Percentiles rank a stretch among this genome's conserved stretches.
Conservation (phyloP, 1,140 invertebrate genomes). For the Wiebesia pumilae region DNA sequence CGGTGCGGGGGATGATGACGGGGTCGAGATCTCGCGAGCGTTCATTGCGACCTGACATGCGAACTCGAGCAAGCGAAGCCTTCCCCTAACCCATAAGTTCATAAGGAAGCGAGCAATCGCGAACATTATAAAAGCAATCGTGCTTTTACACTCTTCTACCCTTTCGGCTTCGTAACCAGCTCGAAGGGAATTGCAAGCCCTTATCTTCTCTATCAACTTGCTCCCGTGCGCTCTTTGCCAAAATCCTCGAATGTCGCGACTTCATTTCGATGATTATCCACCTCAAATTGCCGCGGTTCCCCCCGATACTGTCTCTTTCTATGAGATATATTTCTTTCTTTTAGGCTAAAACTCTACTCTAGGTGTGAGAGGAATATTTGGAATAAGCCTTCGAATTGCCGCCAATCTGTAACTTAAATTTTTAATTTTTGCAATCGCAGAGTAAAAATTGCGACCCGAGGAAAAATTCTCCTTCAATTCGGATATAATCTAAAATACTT, state of each 20-base stretch:
- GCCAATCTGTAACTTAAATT: not conserved
- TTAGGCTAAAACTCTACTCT: not conserved
- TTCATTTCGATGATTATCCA: conserved; percentile 30
- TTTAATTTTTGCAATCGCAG: not conserved
- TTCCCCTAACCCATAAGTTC: not conserved
- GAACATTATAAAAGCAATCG: not conserved
- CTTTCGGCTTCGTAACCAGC: conserved; percentile 9
- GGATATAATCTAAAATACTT: not conserved
- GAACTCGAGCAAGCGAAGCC: conserved; percentile 55
- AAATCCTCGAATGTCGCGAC: conserved; percentile 22
- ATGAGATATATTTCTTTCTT: not conserved
- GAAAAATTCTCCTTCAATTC: not conserved
- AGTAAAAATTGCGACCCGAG: not conserved
- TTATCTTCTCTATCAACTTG: conserved; percentile 52
- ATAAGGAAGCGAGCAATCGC: not conserved
- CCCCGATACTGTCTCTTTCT: conserved; percentile 5
- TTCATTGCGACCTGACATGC: conserved; percentile 67
- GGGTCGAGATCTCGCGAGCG: conserved; percentile 36
- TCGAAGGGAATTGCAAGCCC: conserved; percentile 36
- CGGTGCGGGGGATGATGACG: conserved; percentile 53
- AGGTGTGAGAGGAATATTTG: not conserved
- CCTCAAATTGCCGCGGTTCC: not conserved
- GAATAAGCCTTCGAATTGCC: not conserved
- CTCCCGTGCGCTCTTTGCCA: conserved; percentile 25
- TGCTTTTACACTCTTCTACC: conserved; percentile 45